Base-by-base conservation (phyloP, 2,888 invertebrate species). In the Drosophila demipolita region DNA sequence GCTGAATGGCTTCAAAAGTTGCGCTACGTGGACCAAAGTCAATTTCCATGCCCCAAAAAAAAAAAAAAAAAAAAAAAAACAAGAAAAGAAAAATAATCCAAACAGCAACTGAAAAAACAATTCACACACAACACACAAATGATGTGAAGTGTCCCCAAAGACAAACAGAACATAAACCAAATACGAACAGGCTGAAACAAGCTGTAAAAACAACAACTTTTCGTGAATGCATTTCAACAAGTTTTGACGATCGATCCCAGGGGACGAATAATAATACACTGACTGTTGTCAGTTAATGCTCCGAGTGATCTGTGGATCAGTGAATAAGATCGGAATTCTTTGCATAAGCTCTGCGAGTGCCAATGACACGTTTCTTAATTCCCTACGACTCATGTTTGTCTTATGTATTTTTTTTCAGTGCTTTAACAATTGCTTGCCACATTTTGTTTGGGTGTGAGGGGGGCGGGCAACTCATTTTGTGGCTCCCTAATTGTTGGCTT, bases 1-100 rank as follows among this genome's bases (percentile, higher is more conserved):
- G 86, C 83, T 73, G 78, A 68, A 73, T 78, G 76, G 85, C 76
- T 83, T 83, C 84, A 89, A 89, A 87, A 90, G 88, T 87, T 84
- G 72, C 75, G 75, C 73, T 76, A 83, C 83, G 80, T 83, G 80
- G 75, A 83, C 48, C 58, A 67, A 80, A 82, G 83, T 78, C 80
- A 80, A 80, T 75, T 75, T 82, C 66, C 75, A 75, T 82, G 64
- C 48, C 55, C 66, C 23, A 68, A 71, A 66, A 23, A 23, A 45
- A 4, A 9, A 20, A 42, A 3, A 29, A 11, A 49, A 20, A 12
- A 1, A 6, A 33, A 26, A 1, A 17, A 26, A 7, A 26, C 1
- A 23, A 23, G 23, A 23, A 17, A 55, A n/a, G 55, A 55, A 45
- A 45, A 45, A 45, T 45, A 45, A 45, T 45, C 73, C 49, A 63